A percentile compares a stretch with the other conserved stretches of the same genome.
phyloP scores from a whole-genome alignment of 2,888 invertebrate genomes.

The Strigamia maritima region DNA sequence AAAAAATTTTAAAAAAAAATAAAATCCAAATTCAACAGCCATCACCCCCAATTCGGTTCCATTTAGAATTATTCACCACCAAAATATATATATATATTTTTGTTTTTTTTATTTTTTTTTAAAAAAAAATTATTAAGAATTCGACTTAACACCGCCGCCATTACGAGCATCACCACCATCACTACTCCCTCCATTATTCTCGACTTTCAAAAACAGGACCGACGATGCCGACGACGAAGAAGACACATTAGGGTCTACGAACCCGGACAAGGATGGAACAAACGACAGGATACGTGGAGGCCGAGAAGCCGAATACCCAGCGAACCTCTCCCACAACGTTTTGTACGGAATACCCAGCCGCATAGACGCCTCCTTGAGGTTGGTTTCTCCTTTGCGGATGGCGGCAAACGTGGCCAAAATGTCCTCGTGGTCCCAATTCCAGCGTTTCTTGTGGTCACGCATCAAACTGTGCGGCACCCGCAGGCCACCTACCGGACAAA shows the following conservation, averaged over 20 bases:
- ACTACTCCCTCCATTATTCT: neutral
- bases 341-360: conserved; percentile 26
- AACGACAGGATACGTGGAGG: neutral
- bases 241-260: neutral
- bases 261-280: neutral
- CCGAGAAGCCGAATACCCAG: conserved; percentile 22
- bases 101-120: too few species aligned
- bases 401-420: conserved; percentile 32
- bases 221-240: neutral
- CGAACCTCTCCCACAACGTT: conserved; percentile 34
- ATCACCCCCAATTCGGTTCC: neutral
- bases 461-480: conserved; percentile 17
- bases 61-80: too few species aligned
- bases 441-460: conserved; percentile 34
- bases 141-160: neutral
- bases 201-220: neutral
- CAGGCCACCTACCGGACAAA: conserved; percentile 26
- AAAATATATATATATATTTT: too few species aligned
- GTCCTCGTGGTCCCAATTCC: conserved; percentile 31
- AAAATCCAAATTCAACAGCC: neutral
- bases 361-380: conserved; percentile 10
- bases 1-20: neutral
- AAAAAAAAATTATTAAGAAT: neutral
- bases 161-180: neutral
- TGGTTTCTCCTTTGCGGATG: conserved; percentile 32